Evolutionary conservation across 2,797 vertebrate species (phyloP).

Genomic region (Micropoecilia bifurca): DNA sequence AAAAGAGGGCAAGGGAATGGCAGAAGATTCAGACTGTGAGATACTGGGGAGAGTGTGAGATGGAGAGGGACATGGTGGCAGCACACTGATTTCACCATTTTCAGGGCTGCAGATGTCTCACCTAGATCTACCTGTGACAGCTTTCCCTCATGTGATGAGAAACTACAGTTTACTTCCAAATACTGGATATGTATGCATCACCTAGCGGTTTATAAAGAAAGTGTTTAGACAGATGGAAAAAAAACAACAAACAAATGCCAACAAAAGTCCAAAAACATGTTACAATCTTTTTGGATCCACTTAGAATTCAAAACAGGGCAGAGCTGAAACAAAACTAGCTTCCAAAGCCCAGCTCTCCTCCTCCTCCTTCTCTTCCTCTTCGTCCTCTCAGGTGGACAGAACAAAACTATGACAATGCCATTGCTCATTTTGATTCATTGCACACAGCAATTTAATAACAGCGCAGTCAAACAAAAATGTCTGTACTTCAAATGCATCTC

Average conservation of each 20-base stretch:
- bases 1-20: slow-evolving; percentile 59
- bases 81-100: slow-evolving; percentile 69
- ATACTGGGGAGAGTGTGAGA: slow-evolving; percentile 52
- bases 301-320: slow-evolving; percentile 48
- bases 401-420: slow-evolving; percentile 45
- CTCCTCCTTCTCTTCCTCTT: background rate
- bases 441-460: slow-evolving; percentile 54
- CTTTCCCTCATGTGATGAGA: slow-evolving; percentile 51
- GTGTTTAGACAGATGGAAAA: background rate
- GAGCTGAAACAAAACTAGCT: slow-evolving; percentile 27
- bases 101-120: slow-evolving; percentile 62
- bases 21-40: slow-evolving; percentile 63
- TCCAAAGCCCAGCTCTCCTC: background rate
- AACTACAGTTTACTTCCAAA: slow-evolving; percentile 38
- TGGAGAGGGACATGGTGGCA: slow-evolving; percentile 67
- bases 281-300: slow-evolving; percentile 24
- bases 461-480: slow-evolving; percentile 50
- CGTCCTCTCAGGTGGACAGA: slow-evolving; percentile 40
- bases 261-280: slow-evolving; percentile 29
- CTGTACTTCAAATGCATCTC: slow-evolving; percentile 48
- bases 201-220: slow-evolving; percentile 29
- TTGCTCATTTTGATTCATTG: slow-evolving; percentile 64
- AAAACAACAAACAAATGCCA: slow-evolving; percentile 22
- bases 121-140: slow-evolving; percentile 60
- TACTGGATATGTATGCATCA: slow-evolving; percentile 10